Conservation (phyloP, 2,888 invertebrate species). For the Aradus depressus region DNA sequence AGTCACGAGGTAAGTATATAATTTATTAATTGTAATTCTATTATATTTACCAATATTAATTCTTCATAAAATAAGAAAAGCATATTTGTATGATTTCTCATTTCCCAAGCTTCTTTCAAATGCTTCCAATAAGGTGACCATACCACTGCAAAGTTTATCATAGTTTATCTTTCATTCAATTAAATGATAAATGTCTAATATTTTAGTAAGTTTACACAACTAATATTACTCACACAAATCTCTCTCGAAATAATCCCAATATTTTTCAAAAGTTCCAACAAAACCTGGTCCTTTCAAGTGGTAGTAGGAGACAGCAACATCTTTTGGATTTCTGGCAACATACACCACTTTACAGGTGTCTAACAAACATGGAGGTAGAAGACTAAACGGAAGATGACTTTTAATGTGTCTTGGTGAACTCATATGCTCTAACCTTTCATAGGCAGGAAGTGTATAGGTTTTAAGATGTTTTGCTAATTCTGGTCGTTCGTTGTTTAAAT, state of each 20-base stretch:
- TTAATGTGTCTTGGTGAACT: conserved; percentile 25
- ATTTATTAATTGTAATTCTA: not conserved
- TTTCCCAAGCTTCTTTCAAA: conserved; percentile 61
- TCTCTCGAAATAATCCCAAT: conserved; percentile 53
- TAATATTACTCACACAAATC: conserved; percentile 40
- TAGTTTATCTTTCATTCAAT: not conserved
- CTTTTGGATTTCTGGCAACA: conserved; percentile 74
- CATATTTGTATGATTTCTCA: conserved; percentile 53
- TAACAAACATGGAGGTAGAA: conserved; percentile 53
- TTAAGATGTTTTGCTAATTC: too few species aligned
- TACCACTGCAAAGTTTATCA: conserved; percentile 15
- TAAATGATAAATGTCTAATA: not conserved
- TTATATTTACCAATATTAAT: conserved; percentile 48
- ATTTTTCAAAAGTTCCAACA: conserved; percentile 52
- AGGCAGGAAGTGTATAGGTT: too few species aligned
- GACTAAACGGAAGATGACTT: conserved; percentile 63
- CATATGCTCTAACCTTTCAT: too few species aligned
- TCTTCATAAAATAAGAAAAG: conserved; percentile 72
- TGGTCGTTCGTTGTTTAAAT: too few species aligned
- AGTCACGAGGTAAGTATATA: not conserved
- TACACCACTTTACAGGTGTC: conserved; percentile 55
- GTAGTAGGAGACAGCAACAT: conserved; percentile 73
- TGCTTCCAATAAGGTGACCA: conserved; percentile 60
- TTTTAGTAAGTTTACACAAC: not conserved
- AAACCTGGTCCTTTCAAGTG: conserved; percentile 61